Base-by-base conservation (phyloP, 2,113 vertebrate species). In the Cyprinodon brontotheroides region DNA sequence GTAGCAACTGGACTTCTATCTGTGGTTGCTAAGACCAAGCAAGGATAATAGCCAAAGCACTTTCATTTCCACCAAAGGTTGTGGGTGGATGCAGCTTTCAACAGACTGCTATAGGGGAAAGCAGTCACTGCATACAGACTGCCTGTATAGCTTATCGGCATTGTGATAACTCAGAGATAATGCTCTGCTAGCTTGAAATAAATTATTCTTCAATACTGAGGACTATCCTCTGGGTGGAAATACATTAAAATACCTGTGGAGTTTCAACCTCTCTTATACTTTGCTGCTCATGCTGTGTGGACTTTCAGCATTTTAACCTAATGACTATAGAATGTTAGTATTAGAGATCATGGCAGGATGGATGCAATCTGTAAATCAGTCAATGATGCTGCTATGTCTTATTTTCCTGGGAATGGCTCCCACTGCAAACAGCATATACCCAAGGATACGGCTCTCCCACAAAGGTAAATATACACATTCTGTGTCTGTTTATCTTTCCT, bases 31-130 rank as follows among this genome's bases (percentile, higher is more conserved):
- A 82, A 91, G 75, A 87, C 84, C 80, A 83, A 89, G 83, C 85
- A 87, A 87, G 85, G 86, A 91, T 82, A 90, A 89, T 77, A 89
- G 74, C 79, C 86, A 80, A 87, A 87, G 81, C 82, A 77, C 79
- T 75, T 79, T 82, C 84, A 81, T 89, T 82, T 93, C 85, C 84
- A 82, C 79, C 12, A 75, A 57, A 88, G 86, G 83, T 80, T 59
- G 92, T 91, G 90, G 92, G 90, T 90, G 92, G 92, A 93, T 89
- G 90, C 87, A 81, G 83, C 85, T 80, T 79, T 87, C 74, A 86
- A 84, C 86, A 78, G 80, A 53, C 77, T 59, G 80, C 87, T 88
- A 89, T 87, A 87, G 83, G 85, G 78, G 88, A 81, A 78, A 65
- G 82, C 74, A 81, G 73, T 50, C 38, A 69, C 86, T 84, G 77